phyloP scores from a whole-genome alignment of 2,888 invertebrate genomes.

The Blastobasis lacticolella region DNA sequence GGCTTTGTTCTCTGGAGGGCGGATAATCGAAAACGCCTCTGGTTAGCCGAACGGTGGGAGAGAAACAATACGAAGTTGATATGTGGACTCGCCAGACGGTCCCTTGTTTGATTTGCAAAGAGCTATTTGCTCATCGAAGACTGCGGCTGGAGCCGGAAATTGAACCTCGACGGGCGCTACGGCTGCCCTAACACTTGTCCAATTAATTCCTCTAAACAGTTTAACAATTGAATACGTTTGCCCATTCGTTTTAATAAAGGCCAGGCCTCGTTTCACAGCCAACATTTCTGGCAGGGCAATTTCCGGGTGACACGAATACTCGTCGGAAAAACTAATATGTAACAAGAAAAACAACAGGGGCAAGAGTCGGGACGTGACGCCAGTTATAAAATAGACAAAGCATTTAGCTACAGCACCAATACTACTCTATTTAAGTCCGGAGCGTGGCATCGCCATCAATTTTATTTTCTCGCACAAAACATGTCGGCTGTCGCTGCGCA shows the following conservation, averaged over 20 bases:
- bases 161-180: conserved; percentile 45
- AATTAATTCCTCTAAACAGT: conserved; percentile 54
- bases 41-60: conserved; percentile 64
- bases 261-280: conserved; percentile 28
- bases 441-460: conserved; percentile 64
- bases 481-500: conserved; percentile 71
- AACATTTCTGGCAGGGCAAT: conserved; percentile 49
- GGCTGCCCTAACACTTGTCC: conserved; percentile 56
- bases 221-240: conserved; percentile 36
- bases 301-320: conserved; percentile 51
- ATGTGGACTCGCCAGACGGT: conserved; percentile 66
- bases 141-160: conserved; percentile 63
- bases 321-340: conserved; percentile 59
- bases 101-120: conserved; percentile 72
- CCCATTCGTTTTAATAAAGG: conserved; percentile 45
- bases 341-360: conserved; percentile 51
- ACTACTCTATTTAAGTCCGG: conserved; percentile 66
- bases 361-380: conserved; percentile 44
- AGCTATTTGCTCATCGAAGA: conserved; percentile 65
- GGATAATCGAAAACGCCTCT: conserved; percentile 73
- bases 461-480: conserved; percentile 74
- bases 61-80: conserved; percentile 72
- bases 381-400: conserved; percentile 69
- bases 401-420: conserved; percentile 64
- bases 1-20: conserved; percentile 68